Conservation (phyloP, 2,113 vertebrate genomes). For the Anoplopoma fimbria region DNA sequence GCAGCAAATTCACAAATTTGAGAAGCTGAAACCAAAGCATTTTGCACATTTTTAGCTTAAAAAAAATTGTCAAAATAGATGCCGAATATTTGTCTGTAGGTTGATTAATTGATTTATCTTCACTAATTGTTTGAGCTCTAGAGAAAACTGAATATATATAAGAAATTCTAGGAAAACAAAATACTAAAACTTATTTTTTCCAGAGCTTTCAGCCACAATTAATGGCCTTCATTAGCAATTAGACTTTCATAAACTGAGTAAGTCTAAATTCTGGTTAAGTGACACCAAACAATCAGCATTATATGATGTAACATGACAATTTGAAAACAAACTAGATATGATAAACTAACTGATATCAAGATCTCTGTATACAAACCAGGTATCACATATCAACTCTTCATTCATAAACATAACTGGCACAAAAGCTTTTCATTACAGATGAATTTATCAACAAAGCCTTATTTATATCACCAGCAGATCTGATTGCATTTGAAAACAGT, state of each 20-base stretch:
- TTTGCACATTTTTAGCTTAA: too few species aligned
- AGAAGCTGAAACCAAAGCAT: too few species aligned
- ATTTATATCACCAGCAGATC: not conserved
- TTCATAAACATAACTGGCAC: conserved; percentile 29
- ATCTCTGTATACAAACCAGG: conserved; percentile 25
- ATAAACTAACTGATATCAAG: conserved; percentile 9
- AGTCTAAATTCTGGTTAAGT: too few species aligned
- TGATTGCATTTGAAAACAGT: not conserved
- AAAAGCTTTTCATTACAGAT: conserved; percentile 22
- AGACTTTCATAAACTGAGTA: not conserved
- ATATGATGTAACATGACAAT: not conserved
- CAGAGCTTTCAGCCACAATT: not conserved
- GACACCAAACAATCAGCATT: not conserved
- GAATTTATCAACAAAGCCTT: not conserved
- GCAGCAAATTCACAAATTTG: not conserved
- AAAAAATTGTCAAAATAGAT: not conserved
- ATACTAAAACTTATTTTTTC: not conserved
- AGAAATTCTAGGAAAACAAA: not conserved
- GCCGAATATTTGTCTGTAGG: not conserved
- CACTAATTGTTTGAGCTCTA: not conserved
- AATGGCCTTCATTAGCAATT: not conserved
- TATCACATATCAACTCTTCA: conserved; percentile 11
- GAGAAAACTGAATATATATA: not conserved
- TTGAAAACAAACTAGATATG: not conserved
- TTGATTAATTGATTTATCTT: not conserved